Evolutionary conservation across 2,797 vertebrate genomes (phyloP), one percentile per base, ranked within the genome.

Genomic region (Aulostomus chinensis): DNA sequence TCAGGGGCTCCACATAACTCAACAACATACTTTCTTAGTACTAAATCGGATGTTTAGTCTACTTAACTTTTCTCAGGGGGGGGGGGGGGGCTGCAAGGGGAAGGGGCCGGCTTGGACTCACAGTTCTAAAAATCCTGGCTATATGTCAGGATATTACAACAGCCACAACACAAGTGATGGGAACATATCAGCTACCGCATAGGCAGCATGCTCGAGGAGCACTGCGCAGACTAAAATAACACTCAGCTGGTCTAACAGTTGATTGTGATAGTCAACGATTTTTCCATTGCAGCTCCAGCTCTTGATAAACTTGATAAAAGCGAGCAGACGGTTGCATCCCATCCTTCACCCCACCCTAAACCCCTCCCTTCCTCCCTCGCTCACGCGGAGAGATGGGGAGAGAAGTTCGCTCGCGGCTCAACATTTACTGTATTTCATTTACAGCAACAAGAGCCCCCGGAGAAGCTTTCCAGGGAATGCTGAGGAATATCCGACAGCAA

Each of bases 381-480:
- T 51, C 63, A 12, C 58, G 5, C 51, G 62, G 24, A 5, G 73
- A 70, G 82, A 81, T 76, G 80, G 48, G 64, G 68, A 73, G 76
- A 80, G 80, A 87, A 87, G 76, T 88, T 88, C 67, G 65, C 78
- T 68, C 54, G 68, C 76, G 76, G 85, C 29, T 49, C 42, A 72
- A 65, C 79, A 73, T 54, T 83, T 34, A 64, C 61, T 50, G 70
- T 49, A 30, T 80, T 76, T 79, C 80, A 69, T 78, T 65, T 68
- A 36, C 59, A 61, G 72, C 63, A 47, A 48, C 37, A 52, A 73
- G 65, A 70, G 58, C 64, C 69, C 57, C 42, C 64, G 65, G 67
- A 67, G 66, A 58, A 64, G 57, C 71, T 61, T 78, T 58, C 60
- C 52, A 48, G 75, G 69, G 71, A 80, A 78, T 69, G 69, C 61